Conservation (phyloP, 2,797 vertebrate genomes). For the Synanceia verrucosa region DNA sequence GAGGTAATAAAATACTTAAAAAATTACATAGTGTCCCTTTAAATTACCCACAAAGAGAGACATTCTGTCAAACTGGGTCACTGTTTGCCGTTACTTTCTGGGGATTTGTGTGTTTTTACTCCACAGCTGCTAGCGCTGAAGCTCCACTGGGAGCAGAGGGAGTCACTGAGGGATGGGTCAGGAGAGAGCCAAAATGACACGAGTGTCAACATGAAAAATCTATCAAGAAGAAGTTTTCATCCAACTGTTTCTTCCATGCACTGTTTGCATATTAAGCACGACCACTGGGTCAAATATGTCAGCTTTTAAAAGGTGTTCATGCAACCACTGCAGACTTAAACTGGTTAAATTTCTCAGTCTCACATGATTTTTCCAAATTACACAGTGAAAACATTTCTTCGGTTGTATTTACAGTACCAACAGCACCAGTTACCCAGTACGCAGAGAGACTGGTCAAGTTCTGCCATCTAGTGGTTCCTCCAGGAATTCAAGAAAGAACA, state of each 20-base stretch:
- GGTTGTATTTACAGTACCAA: not conserved
- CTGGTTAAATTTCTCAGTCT: not conserved
- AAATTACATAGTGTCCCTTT: no score
- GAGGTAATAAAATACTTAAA: no score
- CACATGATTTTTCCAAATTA: not conserved
- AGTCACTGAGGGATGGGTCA: not conserved
- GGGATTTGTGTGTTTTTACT: slow-evolving; percentile 9
- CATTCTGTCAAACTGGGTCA: slow-evolving; percentile 16
- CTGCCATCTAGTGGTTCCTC: slow-evolving; percentile 69
- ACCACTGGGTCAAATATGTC: not conserved
- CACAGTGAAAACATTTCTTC: not conserved
- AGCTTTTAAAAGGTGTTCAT: not conserved
- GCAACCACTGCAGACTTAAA: not conserved
- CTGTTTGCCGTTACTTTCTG: not conserved
- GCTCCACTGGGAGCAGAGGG: slow-evolving; percentile 11
- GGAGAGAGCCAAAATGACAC: slow-evolving; percentile 1
- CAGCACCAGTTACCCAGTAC: not conserved
- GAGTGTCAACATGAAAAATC: not conserved
- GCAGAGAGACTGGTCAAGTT: not conserved
- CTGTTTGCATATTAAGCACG: not conserved
- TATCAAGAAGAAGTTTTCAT: not conserved
- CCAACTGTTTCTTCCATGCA: not conserved
- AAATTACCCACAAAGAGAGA: not conserved
- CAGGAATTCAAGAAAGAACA: not conserved
- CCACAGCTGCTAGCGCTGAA: slow-evolving; percentile 11